Base-by-base conservation (phyloP, 1,140 invertebrate species). In the Asobara japonica region DNA sequence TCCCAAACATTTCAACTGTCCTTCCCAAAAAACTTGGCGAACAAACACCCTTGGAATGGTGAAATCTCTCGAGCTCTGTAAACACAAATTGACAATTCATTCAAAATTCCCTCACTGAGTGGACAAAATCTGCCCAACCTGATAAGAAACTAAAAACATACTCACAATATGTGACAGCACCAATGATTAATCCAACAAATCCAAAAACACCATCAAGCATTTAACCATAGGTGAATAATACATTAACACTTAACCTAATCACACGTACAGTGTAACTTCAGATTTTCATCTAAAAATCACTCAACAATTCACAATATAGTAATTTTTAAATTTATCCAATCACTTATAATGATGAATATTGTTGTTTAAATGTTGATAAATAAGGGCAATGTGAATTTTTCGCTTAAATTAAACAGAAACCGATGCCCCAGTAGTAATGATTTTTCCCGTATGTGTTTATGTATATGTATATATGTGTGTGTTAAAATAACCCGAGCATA, bases 401-500 rank as follows among this genome's bases (percentile, higher is more conserved):
- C 13, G 25, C 20, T 56, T 56, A 25, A 56, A 56, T 56, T 4
- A 56, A 56, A 56, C 51, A 18, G 51, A 56, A 56, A 27, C 41
- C 41, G 51, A 56, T 56, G 51, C 51, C 51, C 18, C 51, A 56
- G 51, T 56, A 22, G 51, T 56, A 22, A 25, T 56, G 51, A 18
- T 3, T 36, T 5, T 65, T 22, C 22, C 29, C 20, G 29, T 71
- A 27, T 71, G 60, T 71, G 30, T 29, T 56, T 67, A 36, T 62
- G 61, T 62, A 68, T 62, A 45, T 51, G 65, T 48, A 68, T 67
- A 56, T 75, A 78, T 75, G 73, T 76, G 62, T 79, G 68, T 33
- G 30, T 41, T 75, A 67, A 77, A 45, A 67, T 72, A 56, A 56
- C 65, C 38, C 76, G 70, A 80, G 80, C 83, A 84, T 83, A 83